These are phyloP conservation scores for Gambelia wislizenii DNA, from an alignment of 2,797 vertebrate genomes.

Conservation along the genomic window DNA sequence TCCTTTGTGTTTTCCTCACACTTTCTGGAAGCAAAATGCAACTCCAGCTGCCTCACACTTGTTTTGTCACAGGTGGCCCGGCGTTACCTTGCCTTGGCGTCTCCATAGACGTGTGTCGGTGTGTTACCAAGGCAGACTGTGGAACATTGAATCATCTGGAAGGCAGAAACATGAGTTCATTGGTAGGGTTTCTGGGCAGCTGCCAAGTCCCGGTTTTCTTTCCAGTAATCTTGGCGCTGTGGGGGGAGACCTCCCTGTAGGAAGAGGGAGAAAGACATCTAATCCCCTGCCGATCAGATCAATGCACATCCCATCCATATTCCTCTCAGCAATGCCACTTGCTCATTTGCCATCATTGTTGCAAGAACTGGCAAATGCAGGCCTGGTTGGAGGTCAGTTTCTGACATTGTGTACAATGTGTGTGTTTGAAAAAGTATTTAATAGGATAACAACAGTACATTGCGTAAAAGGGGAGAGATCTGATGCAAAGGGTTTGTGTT, in stretches of 20 bases:
- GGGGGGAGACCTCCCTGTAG: not conserved
- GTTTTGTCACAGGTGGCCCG: not conserved
- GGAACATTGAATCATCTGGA: constrained; percentile 2
- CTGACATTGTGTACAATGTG: not conserved
- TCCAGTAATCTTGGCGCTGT: constrained; percentile 19
- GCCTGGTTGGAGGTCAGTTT: not conserved
- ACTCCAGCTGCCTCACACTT: not conserved
- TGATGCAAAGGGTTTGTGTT: not conserved
- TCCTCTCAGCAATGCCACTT: not conserved
- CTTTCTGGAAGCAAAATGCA: not conserved
- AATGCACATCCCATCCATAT: not conserved
- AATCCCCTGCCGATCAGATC: not conserved
- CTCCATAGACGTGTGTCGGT: not conserved
- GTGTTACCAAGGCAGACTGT: not conserved
- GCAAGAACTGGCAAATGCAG: not conserved
- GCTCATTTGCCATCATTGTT: not conserved
- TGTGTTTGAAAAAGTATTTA: not conserved
- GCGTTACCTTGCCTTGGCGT: not conserved
- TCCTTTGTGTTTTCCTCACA: not conserved
- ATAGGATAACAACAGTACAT: not conserved
- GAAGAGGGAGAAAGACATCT: constrained; percentile 1
- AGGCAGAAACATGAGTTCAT: constrained; percentile 14
- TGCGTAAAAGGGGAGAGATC: not conserved
- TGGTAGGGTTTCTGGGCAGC: not conserved
- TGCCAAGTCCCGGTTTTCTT: constrained; percentile 27